Evolutionary conservation across 2,888 invertebrate species (phyloP).

Genomic region (Meiosimyza platycephala): DNA sequence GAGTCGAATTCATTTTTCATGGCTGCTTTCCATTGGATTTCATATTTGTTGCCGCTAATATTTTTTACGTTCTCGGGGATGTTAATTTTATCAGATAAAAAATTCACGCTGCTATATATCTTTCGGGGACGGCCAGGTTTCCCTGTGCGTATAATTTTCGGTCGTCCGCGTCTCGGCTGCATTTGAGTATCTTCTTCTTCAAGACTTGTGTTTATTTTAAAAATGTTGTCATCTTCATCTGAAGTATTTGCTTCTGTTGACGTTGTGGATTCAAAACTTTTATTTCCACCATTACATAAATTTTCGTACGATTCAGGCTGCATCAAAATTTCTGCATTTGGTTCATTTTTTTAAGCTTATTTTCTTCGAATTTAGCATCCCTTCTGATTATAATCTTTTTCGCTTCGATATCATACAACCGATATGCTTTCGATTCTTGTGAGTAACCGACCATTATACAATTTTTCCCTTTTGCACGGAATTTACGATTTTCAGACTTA

Average conservation of each 20-base stretch:
- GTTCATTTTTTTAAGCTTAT: not conserved
- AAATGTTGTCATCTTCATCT: not conserved
- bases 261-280: too few relatives aligned
- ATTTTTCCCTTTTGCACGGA: too few relatives aligned
- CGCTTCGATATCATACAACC: constrained; percentile 2
- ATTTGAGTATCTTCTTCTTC: too few relatives aligned
- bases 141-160: not conserved
- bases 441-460: constrained; percentile 32
- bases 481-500: constrained; percentile 1
- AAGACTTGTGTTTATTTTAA: too few relatives aligned
- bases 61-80: not conserved
- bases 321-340: too few relatives aligned
- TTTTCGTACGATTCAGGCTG: too few relatives aligned
- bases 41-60: not conserved
- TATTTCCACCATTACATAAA: too few relatives aligned
- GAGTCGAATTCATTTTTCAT: not conserved
- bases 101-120: not conserved
- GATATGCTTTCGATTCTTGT: constrained; percentile 18
- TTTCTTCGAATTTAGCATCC: constrained; percentile 19
- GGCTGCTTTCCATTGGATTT: not conserved
- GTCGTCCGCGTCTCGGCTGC: not conserved
- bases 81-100: not conserved
- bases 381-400: not conserved
- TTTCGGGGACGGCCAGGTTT: not conserved
- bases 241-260: too few relatives aligned